Evolutionary conservation across 2,888 invertebrate genomes (phyloP).

Genomic region (Xestia ashworthii): DNA sequence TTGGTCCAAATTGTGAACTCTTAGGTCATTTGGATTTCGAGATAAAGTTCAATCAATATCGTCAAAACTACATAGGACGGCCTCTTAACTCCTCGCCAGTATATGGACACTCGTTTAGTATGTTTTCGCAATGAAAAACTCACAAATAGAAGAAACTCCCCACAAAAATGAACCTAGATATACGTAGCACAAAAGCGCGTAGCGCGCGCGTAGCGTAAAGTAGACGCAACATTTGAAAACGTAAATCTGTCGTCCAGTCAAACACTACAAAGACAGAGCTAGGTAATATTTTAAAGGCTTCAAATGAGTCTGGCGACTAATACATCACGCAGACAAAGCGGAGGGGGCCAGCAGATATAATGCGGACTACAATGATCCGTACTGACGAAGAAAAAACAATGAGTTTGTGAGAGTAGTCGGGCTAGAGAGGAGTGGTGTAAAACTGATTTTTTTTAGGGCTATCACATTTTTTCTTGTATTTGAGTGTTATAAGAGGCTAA

Average conservation of each 20-base stretch:
- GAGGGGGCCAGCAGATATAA: constrained; percentile 46
- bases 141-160: not conserved
- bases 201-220: no score
- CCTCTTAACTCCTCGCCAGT: no score
- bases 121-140: not conserved
- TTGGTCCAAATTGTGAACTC: no score
- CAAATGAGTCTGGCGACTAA: constrained; percentile 67
- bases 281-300: constrained; percentile 65
- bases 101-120: no score
- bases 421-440: constrained; percentile 15
- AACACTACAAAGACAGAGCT: constrained; percentile 41
- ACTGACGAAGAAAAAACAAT: constrained; percentile 47
- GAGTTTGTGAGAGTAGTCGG: constrained; percentile 5
- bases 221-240: constrained; percentile 29
- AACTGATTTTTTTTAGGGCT: not conserved
- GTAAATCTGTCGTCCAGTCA: constrained; percentile 22
- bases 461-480: no score
- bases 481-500: no score
- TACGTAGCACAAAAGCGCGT: not conserved
- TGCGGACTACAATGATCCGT: constrained; percentile 50
- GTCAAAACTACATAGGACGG: no score
- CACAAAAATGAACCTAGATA: not conserved
- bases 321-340: constrained; percentile 70
- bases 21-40: no score
- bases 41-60: no score